A percentile compares a stretch with the other conserved stretches of the same genome.
Conservation (phyloP, 2,113 vertebrate genomes). For the Pelecanus crispus region DNA sequence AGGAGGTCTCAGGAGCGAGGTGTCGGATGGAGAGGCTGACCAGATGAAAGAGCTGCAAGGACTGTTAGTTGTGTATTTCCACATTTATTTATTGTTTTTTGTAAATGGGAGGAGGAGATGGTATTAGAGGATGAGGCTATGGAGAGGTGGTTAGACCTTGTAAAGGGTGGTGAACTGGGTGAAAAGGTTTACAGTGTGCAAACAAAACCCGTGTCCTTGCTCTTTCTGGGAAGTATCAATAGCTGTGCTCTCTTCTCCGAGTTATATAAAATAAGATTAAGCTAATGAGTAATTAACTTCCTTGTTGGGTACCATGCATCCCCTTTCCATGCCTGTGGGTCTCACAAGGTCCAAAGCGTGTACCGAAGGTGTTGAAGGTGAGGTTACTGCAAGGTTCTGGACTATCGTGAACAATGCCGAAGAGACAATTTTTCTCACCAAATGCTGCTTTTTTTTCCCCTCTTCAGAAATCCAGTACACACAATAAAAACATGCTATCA, state of each 20-base stretch:
- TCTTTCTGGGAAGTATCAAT: neutral
- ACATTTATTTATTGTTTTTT: neutral
- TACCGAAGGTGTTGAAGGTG: neutral
- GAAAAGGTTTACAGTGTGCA: neutral
- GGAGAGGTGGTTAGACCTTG: neutral
- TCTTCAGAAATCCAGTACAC: neutral
- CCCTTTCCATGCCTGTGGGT: neutral
- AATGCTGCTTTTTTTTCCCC: neutral
- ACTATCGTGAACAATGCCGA: rapidly evolving
- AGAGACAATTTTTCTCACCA: neutral
- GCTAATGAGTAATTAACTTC: neutral
- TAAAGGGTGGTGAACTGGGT: neutral
- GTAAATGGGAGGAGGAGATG: neutral
- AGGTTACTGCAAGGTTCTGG: neutral
- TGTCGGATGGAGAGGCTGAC: neutral
- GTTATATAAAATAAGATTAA: neutral
- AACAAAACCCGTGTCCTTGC: neutral
- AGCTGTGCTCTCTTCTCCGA: neutral
- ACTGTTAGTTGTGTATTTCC: neutral
- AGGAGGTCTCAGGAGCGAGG: rapidly evolving
- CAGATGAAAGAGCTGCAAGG: neutral
- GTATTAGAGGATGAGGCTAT: neutral
- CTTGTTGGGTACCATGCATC: neutral
- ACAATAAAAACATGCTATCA: rapidly evolving
- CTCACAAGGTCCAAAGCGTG: neutral